Conservation (phyloP, 2,113 vertebrate genomes). For the Taxidea taxus region DNA sequence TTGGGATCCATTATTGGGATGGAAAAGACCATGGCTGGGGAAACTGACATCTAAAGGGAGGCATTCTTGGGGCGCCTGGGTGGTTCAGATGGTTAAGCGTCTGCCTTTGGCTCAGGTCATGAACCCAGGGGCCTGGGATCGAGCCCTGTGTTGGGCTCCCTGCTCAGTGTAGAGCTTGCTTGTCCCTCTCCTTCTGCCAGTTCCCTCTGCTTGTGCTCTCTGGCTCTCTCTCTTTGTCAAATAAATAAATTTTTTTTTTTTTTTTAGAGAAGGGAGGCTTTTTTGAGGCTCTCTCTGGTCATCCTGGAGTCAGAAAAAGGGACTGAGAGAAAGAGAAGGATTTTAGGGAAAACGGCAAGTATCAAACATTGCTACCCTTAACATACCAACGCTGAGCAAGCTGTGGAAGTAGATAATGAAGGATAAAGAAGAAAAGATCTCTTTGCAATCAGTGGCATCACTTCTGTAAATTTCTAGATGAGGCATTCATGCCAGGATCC, state of each 20-base stretch:
- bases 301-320: constrained; percentile 21
- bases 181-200: too few relatives aligned
- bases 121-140: too few relatives aligned
- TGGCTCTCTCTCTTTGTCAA: too few relatives aligned
- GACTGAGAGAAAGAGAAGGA: neutral
- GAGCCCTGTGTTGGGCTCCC: too few relatives aligned
- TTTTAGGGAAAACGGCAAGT: constrained; percentile 25
- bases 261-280: too few relatives aligned
- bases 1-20: neutral
- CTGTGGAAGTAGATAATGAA: neutral
- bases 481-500: neutral
- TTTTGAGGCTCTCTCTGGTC: neutral
- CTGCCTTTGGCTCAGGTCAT: too few relatives aligned
- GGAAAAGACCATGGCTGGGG: neutral
- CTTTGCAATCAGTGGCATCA: neutral
- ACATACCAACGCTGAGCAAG: neutral
- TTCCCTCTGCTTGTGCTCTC: too few relatives aligned
- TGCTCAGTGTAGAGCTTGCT: too few relatives aligned
- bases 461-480: constrained; percentile 30
- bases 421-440: neutral
- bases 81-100: too few relatives aligned
- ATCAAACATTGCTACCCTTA: neutral
- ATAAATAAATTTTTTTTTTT: too few relatives aligned
- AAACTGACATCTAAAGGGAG: neutral
- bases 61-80: neutral